Conservation (phyloP, 2,888 invertebrate genomes). For the Diarsia dahlii region DNA sequence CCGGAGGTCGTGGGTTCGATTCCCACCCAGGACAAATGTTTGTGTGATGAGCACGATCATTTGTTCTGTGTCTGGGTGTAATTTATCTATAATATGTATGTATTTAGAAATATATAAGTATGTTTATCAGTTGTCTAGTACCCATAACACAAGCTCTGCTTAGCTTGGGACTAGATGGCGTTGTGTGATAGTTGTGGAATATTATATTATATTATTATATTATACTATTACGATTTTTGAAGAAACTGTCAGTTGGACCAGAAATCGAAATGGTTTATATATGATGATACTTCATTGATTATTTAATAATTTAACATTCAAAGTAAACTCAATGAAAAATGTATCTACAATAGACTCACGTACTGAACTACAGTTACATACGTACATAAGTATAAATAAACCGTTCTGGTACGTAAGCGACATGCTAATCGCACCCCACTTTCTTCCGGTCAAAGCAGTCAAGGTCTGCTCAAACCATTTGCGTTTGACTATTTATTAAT, state of each 20-base stretch:
- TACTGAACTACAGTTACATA: slow-evolving; percentile 56
- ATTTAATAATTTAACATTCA: neutral
- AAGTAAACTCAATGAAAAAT: slow-evolving; percentile 5
- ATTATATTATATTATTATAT: too few species aligned
- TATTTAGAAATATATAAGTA: too few species aligned
- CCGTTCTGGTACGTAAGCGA: slow-evolving; percentile 64
- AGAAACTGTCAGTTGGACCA: neutral
- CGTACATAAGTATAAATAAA: slow-evolving; percentile 51
- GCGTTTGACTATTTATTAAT: slow-evolving; percentile 42
- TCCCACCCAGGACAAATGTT: too few species aligned
- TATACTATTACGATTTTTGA: neutral
- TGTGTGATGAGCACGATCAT: too few species aligned
- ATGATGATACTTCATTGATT: neutral
- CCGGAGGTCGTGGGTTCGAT: too few species aligned
- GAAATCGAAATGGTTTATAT: neutral
- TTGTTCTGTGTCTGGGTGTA: too few species aligned
- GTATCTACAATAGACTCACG: slow-evolving; percentile 45
- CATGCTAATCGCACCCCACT: slow-evolving; percentile 76
- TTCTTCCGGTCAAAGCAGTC: slow-evolving; percentile 75
- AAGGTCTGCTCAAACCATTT: slow-evolving; percentile 67
- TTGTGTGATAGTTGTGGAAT: too few species aligned
- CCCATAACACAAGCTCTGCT: too few species aligned
- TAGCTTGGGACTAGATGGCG: too few species aligned
- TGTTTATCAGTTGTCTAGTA: too few species aligned
- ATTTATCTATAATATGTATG: too few species aligned